Conservation (phyloP, 2,113 vertebrate species). For the Malaclemys terrapin region DNA sequence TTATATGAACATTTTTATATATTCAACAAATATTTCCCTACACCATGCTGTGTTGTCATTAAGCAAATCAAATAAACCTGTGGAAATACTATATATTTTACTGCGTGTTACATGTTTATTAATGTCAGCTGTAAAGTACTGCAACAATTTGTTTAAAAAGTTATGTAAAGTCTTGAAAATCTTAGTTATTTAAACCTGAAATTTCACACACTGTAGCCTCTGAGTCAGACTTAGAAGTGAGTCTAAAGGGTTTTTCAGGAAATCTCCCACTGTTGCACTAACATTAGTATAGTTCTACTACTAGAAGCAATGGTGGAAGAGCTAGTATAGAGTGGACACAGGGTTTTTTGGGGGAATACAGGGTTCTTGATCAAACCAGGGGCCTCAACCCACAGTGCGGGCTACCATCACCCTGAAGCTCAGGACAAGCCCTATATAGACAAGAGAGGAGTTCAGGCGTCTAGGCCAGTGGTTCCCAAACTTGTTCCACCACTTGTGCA, state of each 20-base stretch:
- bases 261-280: not conserved
- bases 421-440: not conserved
- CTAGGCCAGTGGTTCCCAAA: too few relatives aligned
- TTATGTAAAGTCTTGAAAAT: not conserved
- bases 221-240: not conserved
- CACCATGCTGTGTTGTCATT: not conserved
- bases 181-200: not conserved
- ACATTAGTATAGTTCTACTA: not conserved
- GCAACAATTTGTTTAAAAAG: not conserved
- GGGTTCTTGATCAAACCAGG: not conserved
- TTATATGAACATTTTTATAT: not conserved
- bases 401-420: not conserved
- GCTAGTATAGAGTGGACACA: not conserved
- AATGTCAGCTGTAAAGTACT: not conserved
- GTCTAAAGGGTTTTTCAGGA: not conserved
- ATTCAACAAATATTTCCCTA: not conserved
- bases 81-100: not conserved
- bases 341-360: not conserved
- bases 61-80: not conserved
- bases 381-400: not conserved
- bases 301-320: not conserved
- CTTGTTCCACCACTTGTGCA: too few relatives aligned
- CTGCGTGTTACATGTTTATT: not conserved
- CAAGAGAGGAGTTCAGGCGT: not conserved
- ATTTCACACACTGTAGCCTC: not conserved